Evolutionary conservation across 1,140 invertebrate species (phyloP).

Genomic region (Bombyx mori): ASM3026992v2 NC_085112.1:2628501-2629000

Average conservation of each 20-base stretch:
- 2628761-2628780: slow-evolving; percentile 39
- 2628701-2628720: slow-evolving; percentile 36
- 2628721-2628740: slow-evolving; percentile 33
- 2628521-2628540: slow-evolving; percentile 77
- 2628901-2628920: too few relatives aligned
- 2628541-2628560: slow-evolving; percentile 75
- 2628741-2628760: slow-evolving; percentile 27
- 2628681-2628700: slow-evolving; percentile 60
- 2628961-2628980: too few relatives aligned
- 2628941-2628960: too few relatives aligned
- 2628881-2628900: background rate
- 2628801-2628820: slow-evolving; percentile 30
- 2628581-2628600: slow-evolving; percentile 78
- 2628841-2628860: slow-evolving; percentile 26
- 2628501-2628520: slow-evolving; percentile 56
- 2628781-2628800: slow-evolving; percentile 24
- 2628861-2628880: background rate
- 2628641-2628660: slow-evolving; percentile 69
- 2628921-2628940: too few relatives aligned
- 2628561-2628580: slow-evolving; percentile 81
- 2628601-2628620: slow-evolving; percentile 74
- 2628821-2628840: slow-evolving; percentile 46
- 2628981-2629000: background rate
- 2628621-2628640: slow-evolving; percentile 69
- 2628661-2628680: slow-evolving; percentile 76